These are phyloP conservation scores for Embidobia sp. DNA, from an alignment of 2,888 invertebrate genomes.

Conservation along the genomic window DNA sequence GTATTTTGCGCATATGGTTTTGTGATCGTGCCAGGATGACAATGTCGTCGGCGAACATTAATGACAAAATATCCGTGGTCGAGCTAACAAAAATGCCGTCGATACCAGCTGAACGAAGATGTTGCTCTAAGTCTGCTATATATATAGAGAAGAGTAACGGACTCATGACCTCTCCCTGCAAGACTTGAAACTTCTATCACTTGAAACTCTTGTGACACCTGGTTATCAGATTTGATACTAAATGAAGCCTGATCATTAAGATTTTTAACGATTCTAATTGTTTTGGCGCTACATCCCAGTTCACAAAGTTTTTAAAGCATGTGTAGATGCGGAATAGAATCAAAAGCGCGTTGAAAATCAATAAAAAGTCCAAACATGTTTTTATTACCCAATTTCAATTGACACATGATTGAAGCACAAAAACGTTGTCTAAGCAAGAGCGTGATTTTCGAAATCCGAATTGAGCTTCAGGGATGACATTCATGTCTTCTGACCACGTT, in stretches of 20 bases:
- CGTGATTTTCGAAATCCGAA: neutral
- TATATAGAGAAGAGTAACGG: neutral
- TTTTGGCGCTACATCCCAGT: neutral
- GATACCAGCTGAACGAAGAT: neutral
- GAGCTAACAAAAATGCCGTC: neutral
- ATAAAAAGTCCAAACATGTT: neutral
- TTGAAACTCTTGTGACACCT: too few relatives aligned
- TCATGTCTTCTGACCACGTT: neutral
- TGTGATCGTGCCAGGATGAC: neutral
- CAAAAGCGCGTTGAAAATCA: neutral
- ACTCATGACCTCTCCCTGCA: neutral
- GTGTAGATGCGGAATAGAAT: neutral
- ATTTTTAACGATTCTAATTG: neutral
- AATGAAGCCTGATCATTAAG: neutral
- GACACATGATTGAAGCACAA: neutral
- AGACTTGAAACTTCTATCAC: too few relatives aligned
- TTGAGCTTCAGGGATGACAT: neutral
- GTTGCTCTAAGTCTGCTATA: neutral
- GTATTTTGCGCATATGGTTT: neutral
- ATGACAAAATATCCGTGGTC: neutral
- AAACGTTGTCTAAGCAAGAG: conserved; percentile 2
- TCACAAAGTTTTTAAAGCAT: neutral
- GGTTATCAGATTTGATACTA: too few relatives aligned
- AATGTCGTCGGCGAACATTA: conserved; percentile 2
- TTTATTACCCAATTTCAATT: neutral